A percentile compares a stretch with the other conserved stretches of the same genome.
Evolutionary conservation across 1,140 invertebrate genomes (phyloP).

Genomic region (Drosophila trapezifrons): DNA sequence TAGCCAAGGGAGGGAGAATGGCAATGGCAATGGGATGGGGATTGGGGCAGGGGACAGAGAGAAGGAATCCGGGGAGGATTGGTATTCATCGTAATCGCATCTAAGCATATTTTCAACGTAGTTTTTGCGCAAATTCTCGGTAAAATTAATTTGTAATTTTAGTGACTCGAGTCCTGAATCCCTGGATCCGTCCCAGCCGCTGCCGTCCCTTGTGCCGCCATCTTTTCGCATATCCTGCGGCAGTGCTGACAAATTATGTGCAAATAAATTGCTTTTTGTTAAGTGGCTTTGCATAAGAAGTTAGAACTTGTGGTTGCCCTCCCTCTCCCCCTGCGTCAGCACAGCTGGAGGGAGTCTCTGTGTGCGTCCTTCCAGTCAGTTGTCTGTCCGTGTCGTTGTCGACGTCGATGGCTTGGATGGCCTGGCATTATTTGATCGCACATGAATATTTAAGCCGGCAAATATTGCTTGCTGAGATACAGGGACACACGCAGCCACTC

Average conservation of each 20-base stretch:
- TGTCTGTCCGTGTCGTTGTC: conserved; percentile 23
- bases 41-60: background rate
- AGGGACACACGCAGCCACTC: too few species aligned
- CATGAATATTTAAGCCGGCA: conserved; percentile 76
- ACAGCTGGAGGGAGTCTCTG: conserved; percentile 18
- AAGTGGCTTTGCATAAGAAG: conserved; percentile 83
- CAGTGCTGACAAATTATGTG: conserved; percentile 79
- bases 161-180: conserved; percentile 42
- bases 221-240: conserved; percentile 71
- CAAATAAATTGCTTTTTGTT: conserved; percentile 83
- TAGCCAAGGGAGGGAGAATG: background rate
- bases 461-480: conserved; percentile 54
- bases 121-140: conserved; percentile 76
- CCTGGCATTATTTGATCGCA: conserved; percentile 70
- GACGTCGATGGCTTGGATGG: conserved; percentile 20
- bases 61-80: conserved; percentile 6
- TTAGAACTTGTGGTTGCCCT: conserved; percentile 54
- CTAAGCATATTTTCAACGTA: conserved; percentile 65
- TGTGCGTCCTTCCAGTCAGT: conserved; percentile 19
- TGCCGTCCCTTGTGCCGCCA: conserved; percentile 20
- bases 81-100: conserved; percentile 44
- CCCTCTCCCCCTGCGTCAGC: conserved; percentile 16
- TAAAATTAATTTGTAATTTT: conserved; percentile 82
- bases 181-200: background rate
- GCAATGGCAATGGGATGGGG: background rate